Conservation (phyloP, 2,797 vertebrate genomes). For the Echiichthys vipera region DNA sequence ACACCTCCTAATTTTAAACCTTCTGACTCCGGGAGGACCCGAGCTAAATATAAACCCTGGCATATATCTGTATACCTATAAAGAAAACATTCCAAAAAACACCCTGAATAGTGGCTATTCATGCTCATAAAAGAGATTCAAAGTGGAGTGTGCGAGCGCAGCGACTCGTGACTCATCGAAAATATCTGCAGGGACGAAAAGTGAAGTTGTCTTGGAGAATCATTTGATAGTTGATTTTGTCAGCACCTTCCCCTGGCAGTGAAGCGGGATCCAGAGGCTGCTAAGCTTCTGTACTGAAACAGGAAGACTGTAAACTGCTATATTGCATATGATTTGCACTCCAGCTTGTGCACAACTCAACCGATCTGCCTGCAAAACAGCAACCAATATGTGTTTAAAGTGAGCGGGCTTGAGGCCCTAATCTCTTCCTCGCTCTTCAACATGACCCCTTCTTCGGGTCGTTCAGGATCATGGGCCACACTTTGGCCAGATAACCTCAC, state of each 20-base stretch:
- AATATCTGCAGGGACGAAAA: slow-evolving; percentile 44
- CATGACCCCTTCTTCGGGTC: slow-evolving; percentile 60
- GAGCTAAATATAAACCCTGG: slow-evolving; percentile 80
- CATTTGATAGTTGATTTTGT: slow-evolving; percentile 49
- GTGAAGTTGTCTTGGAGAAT: slow-evolving; percentile 29
- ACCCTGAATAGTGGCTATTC: slow-evolving; percentile 78
- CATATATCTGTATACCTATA: slow-evolving; percentile 80
- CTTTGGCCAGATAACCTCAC: slow-evolving; percentile 12
- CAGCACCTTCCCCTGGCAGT: slow-evolving; percentile 40
- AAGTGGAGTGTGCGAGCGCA: slow-evolving; percentile 25
- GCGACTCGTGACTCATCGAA: slow-evolving; percentile 66
- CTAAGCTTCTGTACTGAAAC: slow-evolving; percentile 22
- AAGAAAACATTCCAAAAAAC: slow-evolving; percentile 80
- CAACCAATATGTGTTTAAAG: slow-evolving; percentile 15
- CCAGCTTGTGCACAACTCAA: slow-evolving; percentile 16
- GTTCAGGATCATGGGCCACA: slow-evolving; percentile 37
- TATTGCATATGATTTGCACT: slow-evolving; percentile 25
- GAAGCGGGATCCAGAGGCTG: slow-evolving; percentile 27
- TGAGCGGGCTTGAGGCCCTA: slow-evolving; percentile 24
- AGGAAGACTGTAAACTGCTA: slow-evolving; percentile 26
- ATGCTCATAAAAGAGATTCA: slow-evolving; percentile 71
- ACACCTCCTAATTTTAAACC: slow-evolving; percentile 88
- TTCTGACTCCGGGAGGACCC: slow-evolving; percentile 80
- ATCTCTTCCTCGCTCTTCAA: slow-evolving; percentile 38
- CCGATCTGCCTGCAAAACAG: slow-evolving; percentile 25